phyloP scores from a whole-genome alignment of 1,140 invertebrate genomes.

The Choristoneura fumiferana region DNA sequence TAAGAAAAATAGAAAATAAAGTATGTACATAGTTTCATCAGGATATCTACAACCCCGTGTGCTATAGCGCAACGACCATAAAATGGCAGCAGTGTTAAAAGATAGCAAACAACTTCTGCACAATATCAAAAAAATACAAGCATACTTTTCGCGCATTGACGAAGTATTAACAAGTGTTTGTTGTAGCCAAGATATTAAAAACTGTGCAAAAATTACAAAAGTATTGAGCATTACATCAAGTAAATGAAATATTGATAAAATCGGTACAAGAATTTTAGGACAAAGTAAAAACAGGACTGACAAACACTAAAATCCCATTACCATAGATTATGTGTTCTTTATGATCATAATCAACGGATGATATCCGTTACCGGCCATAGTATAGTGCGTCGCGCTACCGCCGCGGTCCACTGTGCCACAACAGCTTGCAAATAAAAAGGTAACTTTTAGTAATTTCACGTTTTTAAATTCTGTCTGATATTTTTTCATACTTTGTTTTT shows the following conservation, averaged over 20 bases:
- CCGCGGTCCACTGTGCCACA: slow-evolving; percentile 35
- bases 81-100: slow-evolving; percentile 12
- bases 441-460: slow-evolving; percentile 23
- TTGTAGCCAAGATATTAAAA: slow-evolving; percentile 1
- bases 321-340: slow-evolving; percentile 26
- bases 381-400: slow-evolving; percentile 42
- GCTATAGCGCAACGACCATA: slow-evolving; percentile 29
- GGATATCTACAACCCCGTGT: slow-evolving; percentile 4
- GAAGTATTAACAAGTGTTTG: neutral
- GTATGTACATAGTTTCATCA: slow-evolving; percentile 7
- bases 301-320: slow-evolving; percentile 26
- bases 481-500: too few relatives aligned
- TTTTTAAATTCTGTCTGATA: slow-evolving; percentile 13
- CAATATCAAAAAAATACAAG: slow-evolving; percentile 1
- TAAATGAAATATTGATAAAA: slow-evolving; percentile 25
- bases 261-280: slow-evolving; percentile 10
- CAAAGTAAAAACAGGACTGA: slow-evolving; percentile 19
- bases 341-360: slow-evolving; percentile 41
- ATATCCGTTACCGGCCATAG: slow-evolving; percentile 42
- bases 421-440: slow-evolving; percentile 53
- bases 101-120: neutral
- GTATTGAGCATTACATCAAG: slow-evolving; percentile 28
- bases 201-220: slow-evolving; percentile 8
- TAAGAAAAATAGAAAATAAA: too few relatives aligned
- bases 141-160: neutral